These are phyloP conservation scores for Pardosa pseudoannulata DNA, from an alignment of 2,888 invertebrate species.

Conservation along the genomic window DNA sequence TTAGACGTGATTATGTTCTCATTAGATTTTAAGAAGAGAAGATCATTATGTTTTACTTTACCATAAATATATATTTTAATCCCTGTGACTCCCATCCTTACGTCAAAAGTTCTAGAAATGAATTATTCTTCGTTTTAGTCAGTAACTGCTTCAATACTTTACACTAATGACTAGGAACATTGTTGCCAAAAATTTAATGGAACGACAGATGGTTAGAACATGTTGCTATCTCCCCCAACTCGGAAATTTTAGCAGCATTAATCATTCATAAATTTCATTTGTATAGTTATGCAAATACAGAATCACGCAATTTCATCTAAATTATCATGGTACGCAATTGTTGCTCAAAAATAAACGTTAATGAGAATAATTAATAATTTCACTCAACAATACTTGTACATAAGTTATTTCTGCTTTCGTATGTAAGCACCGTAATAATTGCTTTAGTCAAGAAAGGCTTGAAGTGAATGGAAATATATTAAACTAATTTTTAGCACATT, in stretches of 20 bases:
- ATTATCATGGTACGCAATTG: background rate
- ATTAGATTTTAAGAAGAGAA: too few species aligned
- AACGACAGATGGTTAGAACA: slow-evolving; percentile 1
- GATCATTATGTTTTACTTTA: background rate
- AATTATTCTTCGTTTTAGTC: background rate
- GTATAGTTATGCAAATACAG: background rate
- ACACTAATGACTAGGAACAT: background rate
- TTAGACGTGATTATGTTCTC: too few species aligned
- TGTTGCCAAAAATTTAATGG: slow-evolving; percentile 2
- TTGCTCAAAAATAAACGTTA: too few species aligned
- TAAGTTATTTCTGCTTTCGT: too few species aligned
- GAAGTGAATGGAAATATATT: too few species aligned
- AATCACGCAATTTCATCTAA: background rate
- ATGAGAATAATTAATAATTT: too few species aligned
- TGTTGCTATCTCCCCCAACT: background rate
- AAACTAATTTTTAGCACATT: too few species aligned
- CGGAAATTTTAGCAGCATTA: background rate
- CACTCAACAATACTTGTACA: too few species aligned
- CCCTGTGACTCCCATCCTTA: background rate
- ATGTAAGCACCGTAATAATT: too few species aligned
- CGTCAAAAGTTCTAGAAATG: background rate
- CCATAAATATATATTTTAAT: background rate
- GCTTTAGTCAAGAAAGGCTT: too few species aligned
- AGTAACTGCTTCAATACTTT: background rate
- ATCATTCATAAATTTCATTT: slow-evolving; percentile 2